These are phyloP conservation scores for Morone chrysops DNA, from an alignment of 2,113 vertebrate genomes.

Conservation along the genomic window DNA sequence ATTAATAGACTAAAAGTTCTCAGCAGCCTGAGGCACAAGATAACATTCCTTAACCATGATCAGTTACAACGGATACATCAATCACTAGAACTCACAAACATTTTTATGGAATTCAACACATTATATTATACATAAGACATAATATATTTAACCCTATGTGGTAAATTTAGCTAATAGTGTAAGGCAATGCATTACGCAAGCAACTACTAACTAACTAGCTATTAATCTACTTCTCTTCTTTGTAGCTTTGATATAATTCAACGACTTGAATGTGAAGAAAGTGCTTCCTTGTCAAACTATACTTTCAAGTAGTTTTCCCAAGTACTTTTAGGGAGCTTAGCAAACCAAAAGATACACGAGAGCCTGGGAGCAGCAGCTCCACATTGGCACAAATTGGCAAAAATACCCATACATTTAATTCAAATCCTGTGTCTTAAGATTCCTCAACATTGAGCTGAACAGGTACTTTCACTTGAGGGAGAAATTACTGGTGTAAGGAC, in stretches of 20 bases:
- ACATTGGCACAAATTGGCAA: neutral
- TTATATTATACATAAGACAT: neutral
- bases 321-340: conserved; percentile 26
- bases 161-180: neutral
- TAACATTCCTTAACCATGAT: neutral
- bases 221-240: neutral
- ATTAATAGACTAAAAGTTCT: conserved; percentile 8
- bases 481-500: conserved; percentile 38
- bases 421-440: conserved; percentile 22
- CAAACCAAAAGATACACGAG: conserved; percentile 16
- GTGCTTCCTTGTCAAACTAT: conserved; percentile 11
- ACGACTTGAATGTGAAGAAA: conserved; percentile 7
- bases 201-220: too few relatives aligned
- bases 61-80: neutral
- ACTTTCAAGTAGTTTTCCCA: conserved; percentile 19
- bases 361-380: conserved; percentile 19
- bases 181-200: neutral
- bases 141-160: too few relatives aligned
- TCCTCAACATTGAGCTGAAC: conserved; percentile 35
- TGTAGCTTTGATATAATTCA: conserved; percentile 6
- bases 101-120: neutral
- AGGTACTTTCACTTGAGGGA: conserved; percentile 27
- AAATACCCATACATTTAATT: conserved; percentile 40
- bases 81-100: neutral
- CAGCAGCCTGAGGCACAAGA: neutral